Conservation (phyloP, 2,797 vertebrate genomes). For the Pampus argenteus region DNA sequence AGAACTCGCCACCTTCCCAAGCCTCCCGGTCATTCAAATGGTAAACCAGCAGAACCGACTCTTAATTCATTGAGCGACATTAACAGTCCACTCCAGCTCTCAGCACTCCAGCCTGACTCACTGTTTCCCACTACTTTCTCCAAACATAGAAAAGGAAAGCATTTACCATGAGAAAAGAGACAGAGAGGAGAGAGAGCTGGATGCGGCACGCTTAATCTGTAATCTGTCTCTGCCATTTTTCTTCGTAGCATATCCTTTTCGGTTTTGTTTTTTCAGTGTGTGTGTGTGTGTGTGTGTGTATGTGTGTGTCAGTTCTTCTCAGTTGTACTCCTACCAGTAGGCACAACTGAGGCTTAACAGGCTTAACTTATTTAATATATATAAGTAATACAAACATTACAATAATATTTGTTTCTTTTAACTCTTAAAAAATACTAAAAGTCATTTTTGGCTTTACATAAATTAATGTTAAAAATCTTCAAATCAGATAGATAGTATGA, state of each 20-base stretch:
- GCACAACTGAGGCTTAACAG: not conserved
- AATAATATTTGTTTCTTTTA: not conserved
- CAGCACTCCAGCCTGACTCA: slow-evolving; percentile 83
- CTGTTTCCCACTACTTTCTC: slow-evolving; percentile 86
- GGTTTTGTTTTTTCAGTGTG: slow-evolving; percentile 10
- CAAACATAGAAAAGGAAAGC: slow-evolving; percentile 72
- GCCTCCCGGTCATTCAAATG: slow-evolving; percentile 83
- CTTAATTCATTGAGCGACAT: slow-evolving; percentile 82
- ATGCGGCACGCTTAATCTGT: slow-evolving; percentile 83
- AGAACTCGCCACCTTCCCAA: slow-evolving; percentile 81
- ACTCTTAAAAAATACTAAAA: not conserved
- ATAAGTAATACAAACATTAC: slow-evolving; percentile 13
- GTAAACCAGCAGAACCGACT: slow-evolving; percentile 79
- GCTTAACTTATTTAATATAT: not conserved
- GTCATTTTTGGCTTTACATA: not conserved
- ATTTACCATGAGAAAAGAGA: slow-evolving; percentile 82
- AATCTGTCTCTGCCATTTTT: slow-evolving; percentile 77
- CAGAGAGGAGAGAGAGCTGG: slow-evolving; percentile 71
- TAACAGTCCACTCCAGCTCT: slow-evolving; percentile 84
- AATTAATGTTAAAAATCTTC: not conserved
- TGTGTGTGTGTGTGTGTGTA: not conserved
- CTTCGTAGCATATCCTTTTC: slow-evolving; percentile 63
- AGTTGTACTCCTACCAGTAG: slow-evolving; percentile 4
- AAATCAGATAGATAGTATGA: not conserved
- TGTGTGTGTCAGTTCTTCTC: slow-evolving; percentile 14